Conservation (phyloP, 2,888 invertebrate species). For the Idaea dimidiata region DNA sequence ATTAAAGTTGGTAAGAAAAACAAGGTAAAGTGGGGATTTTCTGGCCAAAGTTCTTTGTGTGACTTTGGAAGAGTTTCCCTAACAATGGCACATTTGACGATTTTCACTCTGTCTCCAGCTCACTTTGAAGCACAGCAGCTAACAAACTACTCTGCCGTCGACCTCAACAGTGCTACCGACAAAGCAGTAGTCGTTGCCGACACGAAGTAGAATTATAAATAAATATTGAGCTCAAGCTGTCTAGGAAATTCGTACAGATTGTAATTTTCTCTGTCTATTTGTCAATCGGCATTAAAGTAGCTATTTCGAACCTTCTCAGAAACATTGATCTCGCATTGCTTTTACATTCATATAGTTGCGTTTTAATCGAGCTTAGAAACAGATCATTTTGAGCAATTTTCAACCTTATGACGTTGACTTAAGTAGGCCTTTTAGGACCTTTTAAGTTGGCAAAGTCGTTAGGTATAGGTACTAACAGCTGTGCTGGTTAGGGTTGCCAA, state of each 20-base stretch:
- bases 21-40: too few relatives aligned
- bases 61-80: too few relatives aligned
- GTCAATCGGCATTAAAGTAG: conserved; percentile 33
- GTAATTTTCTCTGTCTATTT: conserved; percentile 26
- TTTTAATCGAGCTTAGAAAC: conserved; percentile 47
- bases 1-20: too few relatives aligned
- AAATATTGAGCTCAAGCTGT: background rate
- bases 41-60: too few relatives aligned
- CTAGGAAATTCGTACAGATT: background rate
- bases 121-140: too few relatives aligned
- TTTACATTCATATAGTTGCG: conserved; percentile 46
- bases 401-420: conserved; percentile 21
- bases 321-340: conserved; percentile 39
- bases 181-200: too few relatives aligned
- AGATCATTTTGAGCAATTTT: conserved; percentile 13
- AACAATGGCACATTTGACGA: too few relatives aligned
- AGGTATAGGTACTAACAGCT: conserved; percentile 73
- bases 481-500: conserved; percentile 69
- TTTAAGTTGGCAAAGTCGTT: conserved; percentile 60
- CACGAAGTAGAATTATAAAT: too few relatives aligned
- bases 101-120: too few relatives aligned
- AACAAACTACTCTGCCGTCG: too few relatives aligned
- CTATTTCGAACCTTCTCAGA: conserved; percentile 32
- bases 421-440: background rate
- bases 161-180: too few relatives aligned